These are phyloP conservation scores for Conus ventricosus DNA, from an alignment of 1,140 invertebrate species.

Conservation along the genomic window DNA sequence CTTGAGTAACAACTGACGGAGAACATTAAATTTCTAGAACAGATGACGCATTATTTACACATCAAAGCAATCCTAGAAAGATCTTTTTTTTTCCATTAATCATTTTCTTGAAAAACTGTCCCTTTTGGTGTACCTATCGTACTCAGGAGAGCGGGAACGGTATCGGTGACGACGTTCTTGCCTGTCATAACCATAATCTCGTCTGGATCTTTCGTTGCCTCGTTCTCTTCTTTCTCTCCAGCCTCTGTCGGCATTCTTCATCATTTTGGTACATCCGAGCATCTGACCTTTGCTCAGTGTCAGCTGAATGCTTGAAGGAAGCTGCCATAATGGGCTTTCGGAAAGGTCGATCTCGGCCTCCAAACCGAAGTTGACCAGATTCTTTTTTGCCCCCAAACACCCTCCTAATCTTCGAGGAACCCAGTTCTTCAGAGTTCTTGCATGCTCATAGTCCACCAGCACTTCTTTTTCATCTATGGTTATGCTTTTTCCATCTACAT, in stretches of 20 bases:
- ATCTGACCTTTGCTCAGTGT: neutral
- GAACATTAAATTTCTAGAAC: no score
- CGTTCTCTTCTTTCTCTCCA: constrained; percentile 8
- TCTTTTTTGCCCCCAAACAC: constrained; percentile 91
- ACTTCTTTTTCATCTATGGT: constrained; percentile 81
- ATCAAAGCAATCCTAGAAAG: no score
- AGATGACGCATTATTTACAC: no score
- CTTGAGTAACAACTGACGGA: no score
- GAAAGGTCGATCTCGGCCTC: constrained; percentile 85
- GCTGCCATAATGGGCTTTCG: constrained; percentile 56
- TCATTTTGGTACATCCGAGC: neutral
- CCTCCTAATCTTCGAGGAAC: constrained; percentile 89
- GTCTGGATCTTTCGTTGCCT: constrained; percentile 1
- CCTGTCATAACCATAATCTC: neutral
- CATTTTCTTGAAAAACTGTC: neutral
- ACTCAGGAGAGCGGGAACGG: constrained; percentile 3
- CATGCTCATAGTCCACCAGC: constrained; percentile 79
- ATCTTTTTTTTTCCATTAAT: neutral
- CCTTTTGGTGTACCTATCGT: neutral
- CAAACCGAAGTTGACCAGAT: constrained; percentile 91
- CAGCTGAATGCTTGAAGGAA: neutral
- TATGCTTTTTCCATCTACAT: constrained; percentile 79
- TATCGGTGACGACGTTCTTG: neutral
- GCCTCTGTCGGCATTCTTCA: neutral
- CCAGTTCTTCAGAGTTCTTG: constrained; percentile 83